Evolutionary conservation across 2,888 invertebrate species (phyloP), one percentile per base, ranked within the genome.

Genomic region (Macroteleia sp.): DNA sequence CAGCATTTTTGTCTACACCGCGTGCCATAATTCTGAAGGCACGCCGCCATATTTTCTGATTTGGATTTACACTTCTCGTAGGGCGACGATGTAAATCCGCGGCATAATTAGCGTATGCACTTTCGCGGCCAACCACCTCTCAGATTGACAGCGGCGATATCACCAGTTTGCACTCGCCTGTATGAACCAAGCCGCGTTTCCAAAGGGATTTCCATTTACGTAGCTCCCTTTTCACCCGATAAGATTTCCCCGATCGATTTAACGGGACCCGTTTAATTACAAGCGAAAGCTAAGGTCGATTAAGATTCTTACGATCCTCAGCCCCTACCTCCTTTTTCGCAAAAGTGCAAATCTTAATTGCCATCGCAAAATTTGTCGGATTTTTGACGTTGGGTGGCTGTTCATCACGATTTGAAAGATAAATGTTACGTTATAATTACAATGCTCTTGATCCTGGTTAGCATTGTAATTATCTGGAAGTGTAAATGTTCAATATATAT

Each of bases 211-310:
- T 70, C 75, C 66, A 70, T 77, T 79, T 70, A 46, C 44, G 67
- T 41, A 52, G 62, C 46, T 70, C 52, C 73, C 64, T 66, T 71
- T 66, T 75, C 50, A 30, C 46, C 36, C 66, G 70, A 56, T 69
- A 71, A 70, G 57, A 57, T 74, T 62, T 66, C 42, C 70, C 61
- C 39, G 62, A 78, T 73, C 79, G 77, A 81, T 82, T 79, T 82
- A 84, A 85, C 82, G 81, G 79, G 70, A 81, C 80, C 14, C 39
- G 62, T 41, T 86, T 85, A 87, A 87, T 87, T 87, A 81, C 86
- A 82, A 86, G 83, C 79, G 83, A 84, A 83, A 85, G 82, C 77
- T 50, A 34, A 48, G 44, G 22, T 34, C 66, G 57, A 59, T 70
- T 61, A 28, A 54, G 52, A 64, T 70, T 56, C 62, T 16, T 41